Percentiles rank a stretch among this genome's conserved stretches.
phyloP scores from a whole-genome alignment of 2,888 invertebrate genomes.

The Lasioglossum figueresi region DNA sequence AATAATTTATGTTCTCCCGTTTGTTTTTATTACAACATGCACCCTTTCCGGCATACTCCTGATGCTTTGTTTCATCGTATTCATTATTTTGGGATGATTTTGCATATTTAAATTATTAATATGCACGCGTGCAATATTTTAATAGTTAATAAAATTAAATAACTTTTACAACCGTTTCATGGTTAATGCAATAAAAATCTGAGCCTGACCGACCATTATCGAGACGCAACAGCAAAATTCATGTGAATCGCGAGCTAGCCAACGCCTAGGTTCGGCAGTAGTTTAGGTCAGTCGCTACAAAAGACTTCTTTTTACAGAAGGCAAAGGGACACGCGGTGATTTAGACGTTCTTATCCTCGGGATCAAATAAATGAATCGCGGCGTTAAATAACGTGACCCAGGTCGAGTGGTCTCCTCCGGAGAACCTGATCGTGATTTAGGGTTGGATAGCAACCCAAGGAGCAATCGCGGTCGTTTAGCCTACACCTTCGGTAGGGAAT shows the following conservation, averaged over 20 bases:
- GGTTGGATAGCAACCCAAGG: not conserved
- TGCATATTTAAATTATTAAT: no score
- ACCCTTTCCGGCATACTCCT: no score
- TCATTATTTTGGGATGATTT: no score
- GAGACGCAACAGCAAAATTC: not conserved
- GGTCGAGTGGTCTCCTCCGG: not conserved
- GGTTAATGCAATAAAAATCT: no score
- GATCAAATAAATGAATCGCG: constrained; percentile 1
- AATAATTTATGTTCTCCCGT: no score
- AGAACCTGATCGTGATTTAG: constrained; percentile 2
- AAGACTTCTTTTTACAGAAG: not conserved
- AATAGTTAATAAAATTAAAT: no score
- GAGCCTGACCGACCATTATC: no score
- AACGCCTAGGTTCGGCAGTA: not conserved
- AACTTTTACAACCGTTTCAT: no score
- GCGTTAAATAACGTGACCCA: constrained; percentile 4
- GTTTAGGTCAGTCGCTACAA: not conserved
- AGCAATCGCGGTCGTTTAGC: constrained; percentile 3
- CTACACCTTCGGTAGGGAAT: not conserved
- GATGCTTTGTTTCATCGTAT: no score
- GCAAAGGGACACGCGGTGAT: not conserved
- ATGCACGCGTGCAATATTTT: no score
- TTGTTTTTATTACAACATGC: no score
- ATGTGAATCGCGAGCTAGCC: not conserved
- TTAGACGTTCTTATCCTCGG: not conserved